phyloP scores from a whole-genome alignment of 1,140 invertebrate genomes.

The Papilio glaucus region DNA sequence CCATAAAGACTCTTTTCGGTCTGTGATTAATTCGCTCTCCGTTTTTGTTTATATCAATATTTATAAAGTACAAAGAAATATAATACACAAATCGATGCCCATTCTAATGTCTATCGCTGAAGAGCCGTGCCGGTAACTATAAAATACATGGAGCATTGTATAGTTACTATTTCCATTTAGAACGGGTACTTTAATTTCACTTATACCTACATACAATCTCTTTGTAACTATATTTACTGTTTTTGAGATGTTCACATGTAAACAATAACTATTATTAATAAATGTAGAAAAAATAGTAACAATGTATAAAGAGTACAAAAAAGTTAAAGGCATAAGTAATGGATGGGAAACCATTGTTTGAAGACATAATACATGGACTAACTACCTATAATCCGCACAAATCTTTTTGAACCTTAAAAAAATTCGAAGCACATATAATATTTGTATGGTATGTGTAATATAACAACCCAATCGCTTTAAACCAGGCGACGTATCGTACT shows the following conservation, averaged over 20 bases:
- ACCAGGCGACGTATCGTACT: neutral
- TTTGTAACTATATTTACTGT: neutral
- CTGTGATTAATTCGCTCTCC: too few species aligned
- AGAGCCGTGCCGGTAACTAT: neutral
- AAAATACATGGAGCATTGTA: too few species aligned
- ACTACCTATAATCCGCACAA: neutral
- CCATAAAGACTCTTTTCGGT: too few species aligned
- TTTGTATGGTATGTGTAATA: too few species aligned
- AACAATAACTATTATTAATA: constrained; percentile 3
- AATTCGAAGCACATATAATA: neutral
- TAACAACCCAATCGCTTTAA: neutral
- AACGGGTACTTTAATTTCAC: neutral
- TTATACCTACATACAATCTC: constrained; percentile 1
- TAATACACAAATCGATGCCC: neutral
- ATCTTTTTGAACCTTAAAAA: constrained; percentile 2
- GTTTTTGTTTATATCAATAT: too few species aligned
- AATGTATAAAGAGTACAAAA: neutral
- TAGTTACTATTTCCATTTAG: neutral
- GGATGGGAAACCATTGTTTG: neutral
- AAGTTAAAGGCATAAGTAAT: neutral
- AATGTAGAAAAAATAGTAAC: neutral
- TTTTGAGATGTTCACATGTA: neutral
- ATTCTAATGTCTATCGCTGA: too few species aligned
- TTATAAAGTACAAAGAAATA: too few species aligned
- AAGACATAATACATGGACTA: neutral